A percentile compares a stretch with the other conserved stretches of the same genome.
Conservation (phyloP, 2,797 vertebrate species). For the Coilia nasus region DNA sequence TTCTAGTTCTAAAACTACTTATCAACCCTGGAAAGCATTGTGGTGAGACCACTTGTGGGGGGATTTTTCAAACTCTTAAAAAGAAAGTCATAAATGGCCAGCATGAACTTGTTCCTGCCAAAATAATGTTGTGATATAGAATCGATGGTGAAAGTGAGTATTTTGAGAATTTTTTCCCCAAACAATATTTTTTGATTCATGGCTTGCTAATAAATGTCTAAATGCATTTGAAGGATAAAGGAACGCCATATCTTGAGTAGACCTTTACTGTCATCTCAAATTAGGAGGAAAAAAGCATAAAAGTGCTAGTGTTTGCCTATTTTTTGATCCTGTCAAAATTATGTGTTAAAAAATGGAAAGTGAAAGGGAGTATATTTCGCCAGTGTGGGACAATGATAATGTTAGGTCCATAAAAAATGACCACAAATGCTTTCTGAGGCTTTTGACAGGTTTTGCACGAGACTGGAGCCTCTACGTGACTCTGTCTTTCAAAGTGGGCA, state of each 20-base stretch:
- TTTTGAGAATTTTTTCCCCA: too few species aligned
- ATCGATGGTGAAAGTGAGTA: not conserved
- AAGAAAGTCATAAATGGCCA: not conserved
- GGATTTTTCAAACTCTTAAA: not conserved
- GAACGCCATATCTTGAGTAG: too few species aligned
- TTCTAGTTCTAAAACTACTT: too few species aligned
- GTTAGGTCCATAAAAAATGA: not conserved
- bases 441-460: not conserved
- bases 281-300: too few species aligned
- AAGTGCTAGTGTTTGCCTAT: too few species aligned
- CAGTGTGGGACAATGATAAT: not conserved
- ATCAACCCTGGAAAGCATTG: not conserved
- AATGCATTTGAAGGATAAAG: too few species aligned
- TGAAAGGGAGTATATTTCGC: not conserved
- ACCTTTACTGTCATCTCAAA: too few species aligned
- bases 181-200: too few species aligned
- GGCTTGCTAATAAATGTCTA: too few species aligned
- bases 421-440: not conserved
- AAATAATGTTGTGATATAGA: not conserved
- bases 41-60: not conserved
- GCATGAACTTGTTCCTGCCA: not conserved
- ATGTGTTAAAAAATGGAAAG: too few species aligned
- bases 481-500: not conserved
- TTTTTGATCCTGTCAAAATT: too few species aligned
- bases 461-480: not conserved